Evolutionary conservation across 2,113 vertebrate species (phyloP).

Genomic region (Dolichotis patagonum): DNA sequence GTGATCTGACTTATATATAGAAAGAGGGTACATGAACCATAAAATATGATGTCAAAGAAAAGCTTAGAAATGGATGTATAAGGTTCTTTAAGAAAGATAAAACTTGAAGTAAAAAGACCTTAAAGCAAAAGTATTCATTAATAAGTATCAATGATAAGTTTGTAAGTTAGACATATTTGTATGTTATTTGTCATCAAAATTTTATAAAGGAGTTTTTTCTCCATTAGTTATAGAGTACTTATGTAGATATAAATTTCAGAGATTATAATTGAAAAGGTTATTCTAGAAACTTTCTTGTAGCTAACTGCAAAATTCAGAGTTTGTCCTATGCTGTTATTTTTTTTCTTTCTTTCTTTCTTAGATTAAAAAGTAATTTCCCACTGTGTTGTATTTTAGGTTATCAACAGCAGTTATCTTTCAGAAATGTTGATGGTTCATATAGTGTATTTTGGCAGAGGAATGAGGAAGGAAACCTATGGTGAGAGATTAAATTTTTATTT

Average conservation of each 20-base stretch:
- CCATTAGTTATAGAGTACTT: background rate
- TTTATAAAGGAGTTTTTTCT: background rate
- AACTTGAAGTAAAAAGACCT: background rate
- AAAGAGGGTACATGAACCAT: background rate
- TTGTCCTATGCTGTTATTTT: background rate
- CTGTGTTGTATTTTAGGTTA: constrained; percentile 88
- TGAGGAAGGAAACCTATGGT: constrained; percentile 91
- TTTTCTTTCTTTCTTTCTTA: constrained; percentile 21
- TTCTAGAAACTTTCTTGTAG: background rate
- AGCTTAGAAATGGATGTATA: background rate
- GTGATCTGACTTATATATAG: background rate
- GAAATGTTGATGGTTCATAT: constrained; percentile 92
- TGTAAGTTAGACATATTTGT: background rate
- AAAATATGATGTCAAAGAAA: background rate
- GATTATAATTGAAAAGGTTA: background rate
- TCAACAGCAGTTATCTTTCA: constrained; percentile 91
- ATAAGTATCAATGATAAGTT: background rate
- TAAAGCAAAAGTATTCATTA: background rate
- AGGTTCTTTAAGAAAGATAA: background rate
- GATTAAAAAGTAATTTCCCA: constrained; percentile 3
- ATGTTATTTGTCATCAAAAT: background rate
- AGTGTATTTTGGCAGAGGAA: constrained; percentile 90
- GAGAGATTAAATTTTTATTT: constrained; percentile 68
- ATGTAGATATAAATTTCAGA: background rate
- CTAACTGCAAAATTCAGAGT: background rate